phyloP scores from a whole-genome alignment of 2,888 invertebrate species.

The Agriopis leucophaearia region DNA sequence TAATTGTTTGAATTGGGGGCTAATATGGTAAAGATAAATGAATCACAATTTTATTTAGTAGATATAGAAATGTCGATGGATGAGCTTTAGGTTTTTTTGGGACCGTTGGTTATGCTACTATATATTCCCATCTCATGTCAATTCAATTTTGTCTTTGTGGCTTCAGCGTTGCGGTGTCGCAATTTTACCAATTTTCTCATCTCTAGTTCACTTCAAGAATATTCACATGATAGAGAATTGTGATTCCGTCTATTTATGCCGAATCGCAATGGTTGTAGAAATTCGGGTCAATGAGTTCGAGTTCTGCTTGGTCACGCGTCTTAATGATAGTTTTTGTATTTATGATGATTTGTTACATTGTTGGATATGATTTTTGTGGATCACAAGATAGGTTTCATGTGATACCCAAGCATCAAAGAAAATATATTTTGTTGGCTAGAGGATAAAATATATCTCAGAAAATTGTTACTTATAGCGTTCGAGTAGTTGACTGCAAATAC shows the following conservation, averaged over 20 bases:
- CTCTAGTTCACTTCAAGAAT: background rate
- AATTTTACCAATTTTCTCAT: background rate
- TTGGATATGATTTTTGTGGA: constrained; percentile 4
- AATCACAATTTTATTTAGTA: too few species aligned
- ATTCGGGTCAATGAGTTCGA: constrained; percentile 36
- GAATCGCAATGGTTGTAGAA: constrained; percentile 40
- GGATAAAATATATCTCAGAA: background rate
- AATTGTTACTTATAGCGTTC: background rate
- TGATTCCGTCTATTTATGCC: constrained; percentile 55
- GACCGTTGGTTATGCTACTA: too few species aligned
- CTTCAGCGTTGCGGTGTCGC: too few species aligned
- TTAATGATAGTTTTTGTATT: constrained; percentile 38
- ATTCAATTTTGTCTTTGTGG: too few species aligned
- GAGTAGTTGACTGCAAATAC: too few species aligned
- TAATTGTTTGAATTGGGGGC: too few species aligned
- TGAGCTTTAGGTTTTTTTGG: too few species aligned
- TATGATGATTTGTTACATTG: constrained; percentile 8
- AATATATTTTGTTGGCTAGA: background rate
- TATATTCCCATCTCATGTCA: too few species aligned
- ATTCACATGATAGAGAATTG: background rate
- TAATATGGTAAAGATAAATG: too few species aligned
- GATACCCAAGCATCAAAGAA: background rate
- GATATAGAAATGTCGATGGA: too few species aligned
- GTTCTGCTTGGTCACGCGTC: constrained; percentile 43
- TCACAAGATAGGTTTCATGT: background rate